Evolutionary conservation across 2,113 vertebrate species (phyloP).

Genomic region (Melanerpes formicivorus): DNA sequence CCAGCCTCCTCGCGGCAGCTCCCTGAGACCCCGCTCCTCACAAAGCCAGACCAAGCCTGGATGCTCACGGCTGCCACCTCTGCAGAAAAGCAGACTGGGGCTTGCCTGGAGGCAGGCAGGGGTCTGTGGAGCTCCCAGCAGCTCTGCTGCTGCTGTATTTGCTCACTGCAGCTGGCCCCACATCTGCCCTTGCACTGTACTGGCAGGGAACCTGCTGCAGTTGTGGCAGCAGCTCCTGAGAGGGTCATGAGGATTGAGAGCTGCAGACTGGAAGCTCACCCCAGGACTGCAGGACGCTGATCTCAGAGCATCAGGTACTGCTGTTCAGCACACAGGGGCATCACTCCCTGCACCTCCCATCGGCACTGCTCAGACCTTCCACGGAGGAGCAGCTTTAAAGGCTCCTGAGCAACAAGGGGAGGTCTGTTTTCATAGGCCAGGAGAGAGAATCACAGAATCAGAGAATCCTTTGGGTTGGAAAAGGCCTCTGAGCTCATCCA

Average conservation of each 20-base stretch:
- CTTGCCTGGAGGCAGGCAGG: not conserved
- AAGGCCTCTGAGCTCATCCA: too few species aligned
- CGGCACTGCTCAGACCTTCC: not conserved
- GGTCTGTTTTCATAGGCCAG: not conserved
- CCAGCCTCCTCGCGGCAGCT: not conserved
- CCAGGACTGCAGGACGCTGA: not conserved
- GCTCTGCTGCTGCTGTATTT: not conserved
- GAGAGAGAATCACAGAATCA: too few species aligned
- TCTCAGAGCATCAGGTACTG: not conserved
- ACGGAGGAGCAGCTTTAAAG: not conserved
- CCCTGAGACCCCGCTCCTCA: not conserved
- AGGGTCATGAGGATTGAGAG: not conserved
- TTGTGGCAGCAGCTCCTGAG: not conserved
- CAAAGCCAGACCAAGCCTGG: not conserved
- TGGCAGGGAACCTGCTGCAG: not conserved
- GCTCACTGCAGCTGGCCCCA: conserved; percentile 6
- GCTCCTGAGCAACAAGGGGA: not conserved
- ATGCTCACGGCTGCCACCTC: not conserved
- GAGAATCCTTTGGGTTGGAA: too few species aligned
- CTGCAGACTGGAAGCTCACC: not conserved
- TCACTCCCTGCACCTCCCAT: not conserved
- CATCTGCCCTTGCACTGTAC: not conserved
- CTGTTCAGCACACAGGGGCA: not conserved
- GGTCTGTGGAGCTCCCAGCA: not conserved
- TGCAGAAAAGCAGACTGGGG: not conserved